phyloP scores from a whole-genome alignment of 2,888 invertebrate genomes.

The Eilema griseolum region DNA sequence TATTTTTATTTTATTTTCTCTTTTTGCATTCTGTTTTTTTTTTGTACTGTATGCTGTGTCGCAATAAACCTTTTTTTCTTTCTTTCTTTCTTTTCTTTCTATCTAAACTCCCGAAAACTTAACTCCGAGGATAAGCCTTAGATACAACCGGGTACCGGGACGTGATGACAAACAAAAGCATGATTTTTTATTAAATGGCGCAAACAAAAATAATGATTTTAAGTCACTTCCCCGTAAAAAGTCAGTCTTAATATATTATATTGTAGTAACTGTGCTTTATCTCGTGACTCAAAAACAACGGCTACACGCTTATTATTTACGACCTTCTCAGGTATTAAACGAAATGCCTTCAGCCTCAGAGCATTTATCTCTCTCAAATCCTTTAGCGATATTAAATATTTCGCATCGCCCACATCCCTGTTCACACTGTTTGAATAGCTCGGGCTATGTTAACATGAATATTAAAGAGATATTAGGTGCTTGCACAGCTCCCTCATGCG shows the following conservation, averaged over 20 bases:
- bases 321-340: slow-evolving; percentile 5
- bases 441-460: slow-evolving; percentile 31
- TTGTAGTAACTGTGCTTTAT: background rate
- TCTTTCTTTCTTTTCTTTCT: too few relatives aligned
- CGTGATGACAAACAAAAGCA: too few relatives aligned
- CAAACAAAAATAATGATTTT: too few relatives aligned
- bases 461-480: slow-evolving; percentile 31
- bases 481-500: background rate
- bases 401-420: slow-evolving; percentile 44
- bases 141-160: too few relatives aligned
- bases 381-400: slow-evolving; percentile 61
- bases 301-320: slow-evolving; percentile 2
- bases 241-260: background rate
- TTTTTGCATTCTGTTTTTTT: too few relatives aligned
- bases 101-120: too few relatives aligned
- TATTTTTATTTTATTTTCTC: too few relatives aligned
- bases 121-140: too few relatives aligned
- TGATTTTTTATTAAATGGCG: too few relatives aligned
- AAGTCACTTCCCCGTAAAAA: background rate
- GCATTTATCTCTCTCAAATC: slow-evolving; percentile 47
- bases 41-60: too few relatives aligned
- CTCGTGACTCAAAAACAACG: slow-evolving; percentile 3
- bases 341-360: slow-evolving; percentile 14
- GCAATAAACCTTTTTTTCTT: too few relatives aligned
- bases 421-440: slow-evolving; percentile 32